Evolutionary conservation across 1,140 invertebrate genomes (phyloP).

Genomic region (Ectropis grisescens): DNA sequence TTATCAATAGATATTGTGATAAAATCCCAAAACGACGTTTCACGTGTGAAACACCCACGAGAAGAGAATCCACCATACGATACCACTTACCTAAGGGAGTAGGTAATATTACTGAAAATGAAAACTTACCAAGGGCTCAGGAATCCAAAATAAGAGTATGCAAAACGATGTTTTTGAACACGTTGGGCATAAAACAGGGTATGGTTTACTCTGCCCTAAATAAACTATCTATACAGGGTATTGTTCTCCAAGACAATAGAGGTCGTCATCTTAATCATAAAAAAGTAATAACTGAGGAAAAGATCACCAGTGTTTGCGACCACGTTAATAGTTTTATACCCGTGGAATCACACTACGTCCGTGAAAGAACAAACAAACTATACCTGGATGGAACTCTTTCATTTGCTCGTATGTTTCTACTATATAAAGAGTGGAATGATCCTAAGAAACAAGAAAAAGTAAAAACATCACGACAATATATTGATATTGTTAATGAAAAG

Average conservation of each 20-base stretch:
- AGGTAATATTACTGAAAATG: slow-evolving; percentile 1
- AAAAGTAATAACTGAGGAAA: slow-evolving; percentile 1
- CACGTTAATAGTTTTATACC: slow-evolving; percentile 11
- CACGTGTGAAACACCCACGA: slow-evolving; percentile 4
- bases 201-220: slow-evolving; percentile 3
- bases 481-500: slow-evolving; percentile 9
- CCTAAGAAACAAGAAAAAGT: slow-evolving; percentile 1
- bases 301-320: slow-evolving; percentile 8
- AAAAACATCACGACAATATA: slow-evolving; percentile 7
- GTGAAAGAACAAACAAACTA: slow-evolving; percentile 9
- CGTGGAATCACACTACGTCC: slow-evolving; percentile 13
- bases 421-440: slow-evolving; percentile 11
- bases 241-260: slow-evolving; percentile 3
- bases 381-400: slow-evolving; percentile 11
- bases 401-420: slow-evolving; percentile 7
- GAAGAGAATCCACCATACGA: slow-evolving; percentile 3
- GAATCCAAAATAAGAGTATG: slow-evolving; percentile 5
- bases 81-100: slow-evolving; percentile 2
- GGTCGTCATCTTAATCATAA: slow-evolving; percentile 2
- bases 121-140: slow-evolving; percentile 2
- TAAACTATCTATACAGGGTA: slow-evolving; percentile 4
- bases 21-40: slow-evolving; percentile 4
- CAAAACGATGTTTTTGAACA: slow-evolving; percentile 7
- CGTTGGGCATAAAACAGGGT: slow-evolving; percentile 6
- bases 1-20: slow-evolving; percentile 6